Base-by-base conservation (phyloP, 2,797 vertebrate genomes). In the Gobionotothen gibberifrons region DNA sequence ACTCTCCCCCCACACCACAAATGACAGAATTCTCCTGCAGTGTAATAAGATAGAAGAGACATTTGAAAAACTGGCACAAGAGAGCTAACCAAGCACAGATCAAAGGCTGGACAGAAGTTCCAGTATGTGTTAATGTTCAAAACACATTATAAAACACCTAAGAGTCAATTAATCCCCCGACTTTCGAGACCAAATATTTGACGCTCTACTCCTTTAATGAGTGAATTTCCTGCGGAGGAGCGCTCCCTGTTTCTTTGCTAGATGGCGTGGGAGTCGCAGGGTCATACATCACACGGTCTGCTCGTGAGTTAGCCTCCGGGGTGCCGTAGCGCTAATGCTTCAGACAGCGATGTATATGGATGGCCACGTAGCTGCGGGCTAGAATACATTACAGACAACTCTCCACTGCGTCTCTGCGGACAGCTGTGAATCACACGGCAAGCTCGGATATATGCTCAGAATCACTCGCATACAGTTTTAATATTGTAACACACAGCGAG, bases 351-450 rank as follows among this genome's bases (percentile, higher is more conserved):
- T 81, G 73, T 77, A 82, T 89, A 71, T 64, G 81, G 65, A 84
- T 65, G 81, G 78, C 48, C 79, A 76, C 61, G 79, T 69, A 53
- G 77, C 88, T 74, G 26, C 74, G 46, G 82, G 86, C 77, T 57
- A 74, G 81, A 91, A 90, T 86, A 73, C 78, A 86, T 86, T 63
- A 79, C 29, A 51, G 69, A 53, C 44, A 55, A 76, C 75, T 61
- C 74, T 77, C 70, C 21, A 11, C 59, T 15, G 47, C 3, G 69
- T 72, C 83, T 74, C 79, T 9, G 67, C 3, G 68, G 82, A 73
- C 39, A 40, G 22, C 43, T 62, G 46, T 12, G 64, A 48, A 72
- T 58, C 72, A 29, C 46, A 13, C 54, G 44, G n/a, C 51, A 58
- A 56, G 68, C 53, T 48, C 51, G 42, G 32, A 44, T 9, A 9